Evolutionary conservation across 2,113 vertebrate genomes (phyloP).

Genomic region (Mobula birostris): DNA sequence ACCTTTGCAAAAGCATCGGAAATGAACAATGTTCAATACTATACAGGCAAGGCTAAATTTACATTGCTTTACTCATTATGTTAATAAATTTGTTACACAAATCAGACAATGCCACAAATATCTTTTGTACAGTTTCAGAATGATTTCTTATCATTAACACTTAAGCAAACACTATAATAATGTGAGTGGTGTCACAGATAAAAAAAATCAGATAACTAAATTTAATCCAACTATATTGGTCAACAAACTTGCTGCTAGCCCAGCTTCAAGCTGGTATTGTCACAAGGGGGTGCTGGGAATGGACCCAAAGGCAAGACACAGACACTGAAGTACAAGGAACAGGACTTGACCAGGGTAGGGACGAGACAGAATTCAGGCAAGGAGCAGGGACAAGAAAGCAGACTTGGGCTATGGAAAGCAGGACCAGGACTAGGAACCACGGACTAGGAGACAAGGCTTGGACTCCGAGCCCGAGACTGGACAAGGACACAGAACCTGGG

Average conservation of each 20-base stretch:
- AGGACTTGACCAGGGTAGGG: too few relatives aligned
- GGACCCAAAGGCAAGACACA: background rate
- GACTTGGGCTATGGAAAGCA: too few relatives aligned
- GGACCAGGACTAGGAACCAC: too few relatives aligned
- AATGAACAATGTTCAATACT: background rate
- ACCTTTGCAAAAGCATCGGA: background rate
- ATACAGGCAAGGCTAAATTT: background rate
- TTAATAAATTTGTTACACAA: background rate
- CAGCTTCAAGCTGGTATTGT: background rate
- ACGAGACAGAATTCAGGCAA: too few relatives aligned
- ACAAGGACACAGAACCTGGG: too few relatives aligned
- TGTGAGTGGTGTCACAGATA: background rate
- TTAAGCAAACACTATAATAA: background rate
- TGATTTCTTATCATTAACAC: background rate
- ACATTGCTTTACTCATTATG: constrained; percentile 9
- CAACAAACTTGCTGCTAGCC: background rate
- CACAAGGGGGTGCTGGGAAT: background rate
- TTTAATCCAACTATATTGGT: background rate
- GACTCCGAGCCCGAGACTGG: too few relatives aligned
- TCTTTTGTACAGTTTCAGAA: background rate
- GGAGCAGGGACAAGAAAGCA: too few relatives aligned
- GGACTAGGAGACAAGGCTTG: too few relatives aligned
- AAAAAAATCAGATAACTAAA: background rate
- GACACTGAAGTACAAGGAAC: too few relatives aligned
- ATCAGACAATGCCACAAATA: background rate